Evolutionary conservation across 2,888 invertebrate species (phyloP), one percentile per base, ranked within the genome.

Genomic region (Petrophora chlorosata): DNA sequence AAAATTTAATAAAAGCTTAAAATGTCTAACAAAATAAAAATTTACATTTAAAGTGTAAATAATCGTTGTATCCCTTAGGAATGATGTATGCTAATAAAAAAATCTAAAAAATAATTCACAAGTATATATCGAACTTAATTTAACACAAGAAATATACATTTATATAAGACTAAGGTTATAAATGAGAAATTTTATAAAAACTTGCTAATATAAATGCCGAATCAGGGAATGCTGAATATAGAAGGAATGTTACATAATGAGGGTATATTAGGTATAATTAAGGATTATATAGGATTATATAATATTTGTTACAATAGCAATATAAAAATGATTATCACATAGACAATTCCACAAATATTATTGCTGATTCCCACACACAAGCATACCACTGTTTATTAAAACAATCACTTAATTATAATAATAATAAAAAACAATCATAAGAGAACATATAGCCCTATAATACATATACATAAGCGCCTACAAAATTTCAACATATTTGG

Each of bases 1-100:
- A 45, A 52, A 3, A 61, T 73, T 73, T 78, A 70, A 70, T 59
- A 53, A 44, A 54, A 50, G 62, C 74, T 74, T 80, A 81, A 77
- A 80, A 80, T 56, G 61, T 72, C 73, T 83, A 85, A 86, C 78
- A 86, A 86, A 87, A 83, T 83, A 85, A 80, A 87, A 82, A 82
- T 83, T 77, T 84, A 86, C 84, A 87, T 68, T 79, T 73, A 70
- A 65, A 75, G 75, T 68, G 67, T 70, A 74, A 67, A 80, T 81
- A 82, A 84, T 86, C 86, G 88, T 86, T 87, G 88, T 81, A 61
- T 78, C 76, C 82, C 73, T 56, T 43, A 63, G 85, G 85, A 84
- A 82, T 79, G 75, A 76, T 64, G 65, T 36, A 65, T 57, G 69
- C 60, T 69, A 74, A 66, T 68, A 76, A 76, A 75, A 76, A 75